Percentiles rank a stretch among this genome's conserved stretches.
phyloP scores from a whole-genome alignment of 2,113 vertebrate genomes.

The Anarhynchus alexandrinus region DNA sequence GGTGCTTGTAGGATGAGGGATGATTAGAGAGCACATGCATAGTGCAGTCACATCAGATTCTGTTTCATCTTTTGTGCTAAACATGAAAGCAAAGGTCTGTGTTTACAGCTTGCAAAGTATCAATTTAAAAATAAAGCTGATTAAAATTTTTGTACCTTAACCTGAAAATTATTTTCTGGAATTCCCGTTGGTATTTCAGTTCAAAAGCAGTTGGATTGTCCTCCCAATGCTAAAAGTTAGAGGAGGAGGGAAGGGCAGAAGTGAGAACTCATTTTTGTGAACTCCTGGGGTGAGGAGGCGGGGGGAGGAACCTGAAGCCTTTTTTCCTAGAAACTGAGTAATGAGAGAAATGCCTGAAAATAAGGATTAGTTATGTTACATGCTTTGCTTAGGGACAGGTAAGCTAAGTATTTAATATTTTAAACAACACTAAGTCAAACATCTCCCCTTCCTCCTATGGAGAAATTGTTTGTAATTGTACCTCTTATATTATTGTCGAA shows the following conservation, averaged over 20 bases:
- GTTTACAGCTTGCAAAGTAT: neutral
- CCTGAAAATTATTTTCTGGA: neutral
- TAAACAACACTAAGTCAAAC: neutral
- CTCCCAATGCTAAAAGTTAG: neutral
- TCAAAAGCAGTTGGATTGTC: neutral
- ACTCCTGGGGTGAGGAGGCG: neutral
- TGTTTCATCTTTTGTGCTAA: neutral
- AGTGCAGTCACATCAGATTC: fast-evolving
- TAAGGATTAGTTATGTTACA: fast-evolving
- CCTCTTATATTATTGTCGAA: neutral
- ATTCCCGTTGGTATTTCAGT: neutral
- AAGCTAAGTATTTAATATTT: neutral
- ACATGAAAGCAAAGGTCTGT: neutral
- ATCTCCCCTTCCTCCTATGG: neutral
- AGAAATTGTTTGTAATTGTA: neutral
- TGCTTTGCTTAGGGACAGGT: neutral
- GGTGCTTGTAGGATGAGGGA: slow-evolving; percentile 4
- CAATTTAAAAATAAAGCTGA: neutral
- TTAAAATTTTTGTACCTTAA: neutral
- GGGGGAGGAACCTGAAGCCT: neutral
- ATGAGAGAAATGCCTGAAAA: neutral
- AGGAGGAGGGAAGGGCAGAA: neutral
- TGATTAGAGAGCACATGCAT: neutral
- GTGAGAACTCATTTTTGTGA: neutral
- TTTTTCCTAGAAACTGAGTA: neutral